A percentile compares a stretch with the other conserved stretches of the same genome.
phyloP scores from a whole-genome alignment of 2,113 vertebrate species.

The Syrmaticus mikado region DNA sequence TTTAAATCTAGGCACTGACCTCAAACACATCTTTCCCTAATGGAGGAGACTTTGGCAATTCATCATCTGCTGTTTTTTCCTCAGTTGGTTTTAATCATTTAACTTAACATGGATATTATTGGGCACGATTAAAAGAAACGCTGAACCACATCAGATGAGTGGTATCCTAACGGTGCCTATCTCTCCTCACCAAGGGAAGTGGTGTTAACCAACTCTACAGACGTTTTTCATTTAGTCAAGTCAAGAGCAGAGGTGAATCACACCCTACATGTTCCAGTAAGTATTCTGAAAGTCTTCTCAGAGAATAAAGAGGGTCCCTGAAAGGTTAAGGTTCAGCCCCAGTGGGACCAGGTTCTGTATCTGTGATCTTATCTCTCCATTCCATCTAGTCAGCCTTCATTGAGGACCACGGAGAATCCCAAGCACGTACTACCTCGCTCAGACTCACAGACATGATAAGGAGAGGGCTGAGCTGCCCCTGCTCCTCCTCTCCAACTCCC shows the following conservation, averaged over 20 bases:
- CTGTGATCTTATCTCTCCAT: neutral
- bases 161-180: neutral
- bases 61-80: neutral
- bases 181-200: neutral
- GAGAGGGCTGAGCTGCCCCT: neutral
- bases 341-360: fast-evolving
- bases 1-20: neutral
- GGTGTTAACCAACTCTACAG: neutral
- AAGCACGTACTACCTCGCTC: neutral
- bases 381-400: neutral
- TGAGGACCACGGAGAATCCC: neutral
- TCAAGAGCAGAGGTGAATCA: neutral
- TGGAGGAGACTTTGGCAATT: neutral
- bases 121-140: neutral
- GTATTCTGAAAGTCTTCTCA: neutral
- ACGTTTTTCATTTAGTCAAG: neutral
- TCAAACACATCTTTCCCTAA: neutral
- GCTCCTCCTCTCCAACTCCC: neutral
- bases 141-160: neutral
- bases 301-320: neutral
- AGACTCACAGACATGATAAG: neutral
- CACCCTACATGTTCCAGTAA: neutral
- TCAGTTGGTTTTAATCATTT: neutral
- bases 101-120: neutral
- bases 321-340: neutral